A percentile compares a stretch with the other conserved stretches of the same genome.
Evolutionary conservation across 1,140 invertebrate genomes (phyloP).

Genomic region (Caenorhabditis brenneri): DNA sequence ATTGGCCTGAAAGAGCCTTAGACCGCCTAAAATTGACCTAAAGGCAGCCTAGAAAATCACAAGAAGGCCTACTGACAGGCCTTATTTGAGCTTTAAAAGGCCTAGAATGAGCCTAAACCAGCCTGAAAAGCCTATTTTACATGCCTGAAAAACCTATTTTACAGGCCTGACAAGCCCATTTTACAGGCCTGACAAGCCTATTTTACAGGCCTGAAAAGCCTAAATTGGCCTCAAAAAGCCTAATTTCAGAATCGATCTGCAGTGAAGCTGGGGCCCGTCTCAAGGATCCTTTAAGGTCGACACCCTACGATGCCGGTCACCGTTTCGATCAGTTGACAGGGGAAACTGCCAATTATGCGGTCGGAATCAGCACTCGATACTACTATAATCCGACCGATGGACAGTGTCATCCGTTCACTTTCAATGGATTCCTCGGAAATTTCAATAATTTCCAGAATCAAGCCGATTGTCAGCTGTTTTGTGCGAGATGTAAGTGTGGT

Average conservation of each 20-base stretch:
- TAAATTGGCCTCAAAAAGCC: no score
- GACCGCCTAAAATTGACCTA: no score
- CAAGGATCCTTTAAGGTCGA: background rate
- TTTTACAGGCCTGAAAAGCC: no score
- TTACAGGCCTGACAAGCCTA: no score
- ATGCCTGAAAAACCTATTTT: no score
- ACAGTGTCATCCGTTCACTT: constrained; percentile 64
- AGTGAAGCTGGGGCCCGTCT: constrained; percentile 28
- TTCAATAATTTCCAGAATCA: constrained; percentile 70
- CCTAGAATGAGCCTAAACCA: no score
- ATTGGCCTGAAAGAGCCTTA: no score
- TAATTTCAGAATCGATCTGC: constrained; percentile 50
- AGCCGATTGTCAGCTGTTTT: constrained; percentile 69
- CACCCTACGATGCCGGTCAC: constrained; percentile 49
- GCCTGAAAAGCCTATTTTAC: no score
- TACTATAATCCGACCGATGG: constrained; percentile 68
- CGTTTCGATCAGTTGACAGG: constrained; percentile 49
- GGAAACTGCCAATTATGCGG: constrained; percentile 43
- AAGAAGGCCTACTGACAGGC: no score
- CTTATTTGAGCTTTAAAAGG: no score
- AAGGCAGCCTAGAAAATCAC: no score
- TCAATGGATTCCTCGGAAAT: constrained; percentile 65
- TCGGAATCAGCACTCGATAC: constrained; percentile 57
- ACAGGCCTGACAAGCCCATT: no score
- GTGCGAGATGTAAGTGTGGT: constrained; percentile 63